Evolutionary conservation across 2,888 invertebrate species (phyloP), one percentile per base, ranked within the genome.

Genomic region (Drosophila pseudotalamancana): DNA sequence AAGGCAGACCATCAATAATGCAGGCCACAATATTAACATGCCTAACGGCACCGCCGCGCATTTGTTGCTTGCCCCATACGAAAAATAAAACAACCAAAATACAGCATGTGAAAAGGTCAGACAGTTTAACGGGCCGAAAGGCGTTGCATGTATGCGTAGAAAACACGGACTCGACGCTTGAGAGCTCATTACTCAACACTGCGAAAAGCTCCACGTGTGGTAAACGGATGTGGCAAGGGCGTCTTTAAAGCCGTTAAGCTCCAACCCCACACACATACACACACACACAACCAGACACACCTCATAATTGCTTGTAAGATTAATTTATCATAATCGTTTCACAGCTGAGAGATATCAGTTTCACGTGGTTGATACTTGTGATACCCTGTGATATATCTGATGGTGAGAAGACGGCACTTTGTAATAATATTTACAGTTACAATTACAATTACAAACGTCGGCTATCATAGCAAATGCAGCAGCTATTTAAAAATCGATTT

Each of bases 131-230:
- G 56, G 42, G 54, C 57, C 34, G 6, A 12, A 39, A 49, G 56
- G 14, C 19, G 35, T 29, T 45, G 45, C 19, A 25, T 37, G 46
- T 54, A 46, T 31, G 18, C 19, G 16, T 40, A 32, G 49, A 51
- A 25, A 34, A 27, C 50, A 53, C 57, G 34, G 50, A n/a, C 27
- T 46, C 19, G 56, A 51, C 49, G 59, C 59, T 62, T 57, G 16
- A 45, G 53, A 62, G 42, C 45, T 65, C 64, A 73, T 77, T 81
- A 65, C 54, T 84, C 64, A 74, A 70, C 60, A 49, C 39, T 40
- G 43, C 37, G 42, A n/a, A 21, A 8, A 32, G 37, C 34, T n/a
- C 19, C 21, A 29, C 29, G 53, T 42, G 60, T 62, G 35, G 39
- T 32, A 14, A 21, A 53, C 50, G 54, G 42, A 45, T 60, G 23